phyloP scores from a whole-genome alignment of 2,113 vertebrate species.

The Microcebus ravelobensis region DNA sequence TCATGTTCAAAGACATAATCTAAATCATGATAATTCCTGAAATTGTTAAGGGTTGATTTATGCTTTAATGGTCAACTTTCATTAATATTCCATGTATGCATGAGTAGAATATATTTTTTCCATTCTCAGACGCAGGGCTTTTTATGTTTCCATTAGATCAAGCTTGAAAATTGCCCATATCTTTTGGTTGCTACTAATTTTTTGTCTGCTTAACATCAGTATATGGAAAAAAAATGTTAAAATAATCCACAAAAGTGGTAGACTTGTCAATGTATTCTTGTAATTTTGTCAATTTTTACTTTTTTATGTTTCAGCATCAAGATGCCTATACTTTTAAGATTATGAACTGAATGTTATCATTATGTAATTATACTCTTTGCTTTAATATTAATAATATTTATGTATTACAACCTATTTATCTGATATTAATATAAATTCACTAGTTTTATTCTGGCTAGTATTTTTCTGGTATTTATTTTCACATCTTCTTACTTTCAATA shows the following conservation, averaged over 20 bases:
- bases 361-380: neutral
- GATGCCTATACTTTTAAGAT: neutral
- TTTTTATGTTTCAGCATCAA: neutral
- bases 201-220: neutral
- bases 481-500: neutral
- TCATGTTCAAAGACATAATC: neutral
- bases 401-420: neutral
- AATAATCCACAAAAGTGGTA: neutral
- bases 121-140: neutral
- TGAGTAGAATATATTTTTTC: neutral
- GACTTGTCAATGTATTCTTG: neutral
- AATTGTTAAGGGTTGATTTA: neutral
- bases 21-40: neutral
- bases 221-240: neutral
- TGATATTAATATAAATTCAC: neutral
- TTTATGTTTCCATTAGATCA: neutral
- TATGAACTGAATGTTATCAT: neutral
- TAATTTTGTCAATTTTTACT: neutral
- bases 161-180: neutral
- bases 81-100: neutral
- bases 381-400: neutral
- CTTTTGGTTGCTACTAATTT: neutral
- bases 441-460: neutral
- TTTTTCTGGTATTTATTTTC: neutral
- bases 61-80: neutral